A percentile compares a stretch with the other conserved stretches of the same genome.
Evolutionary conservation across 2,888 invertebrate genomes (phyloP).

Genomic region (Acronicta alni): DNA sequence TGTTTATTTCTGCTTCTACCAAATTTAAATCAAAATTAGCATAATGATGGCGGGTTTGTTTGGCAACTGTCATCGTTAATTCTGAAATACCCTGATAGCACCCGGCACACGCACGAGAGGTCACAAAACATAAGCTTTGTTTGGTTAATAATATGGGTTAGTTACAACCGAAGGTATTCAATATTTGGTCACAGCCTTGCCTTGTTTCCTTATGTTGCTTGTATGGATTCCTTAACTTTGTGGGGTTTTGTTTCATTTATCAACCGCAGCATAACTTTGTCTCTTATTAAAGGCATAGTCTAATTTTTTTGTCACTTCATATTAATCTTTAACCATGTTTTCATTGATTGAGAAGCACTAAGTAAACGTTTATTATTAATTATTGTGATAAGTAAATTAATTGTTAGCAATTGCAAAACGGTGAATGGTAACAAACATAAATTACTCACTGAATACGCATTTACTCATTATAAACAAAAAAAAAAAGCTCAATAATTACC

Average conservation of each 20-base stretch:
- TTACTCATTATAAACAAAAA: too few relatives aligned
- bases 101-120: slow-evolving; percentile 27
- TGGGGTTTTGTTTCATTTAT: background rate
- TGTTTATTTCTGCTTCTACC: too few relatives aligned
- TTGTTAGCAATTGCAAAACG: too few relatives aligned
- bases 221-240: slow-evolving; percentile 8
- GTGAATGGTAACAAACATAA: too few relatives aligned
- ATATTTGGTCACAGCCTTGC: background rate
- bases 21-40: slow-evolving; percentile 20
- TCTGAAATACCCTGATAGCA: slow-evolving; percentile 28
- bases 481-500: background rate
- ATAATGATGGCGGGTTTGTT: slow-evolving; percentile 25
- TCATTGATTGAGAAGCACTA: too few relatives aligned
- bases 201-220: slow-evolving; percentile 26
- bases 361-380: too few relatives aligned
- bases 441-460: too few relatives aligned
- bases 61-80: slow-evolving; percentile 45
- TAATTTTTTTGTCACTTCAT: too few relatives aligned
- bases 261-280: background rate
- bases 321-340: too few relatives aligned
- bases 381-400: too few relatives aligned
- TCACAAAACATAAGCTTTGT: slow-evolving; percentile 35
- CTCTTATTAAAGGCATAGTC: background rate
- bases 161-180: slow-evolving; percentile 20
- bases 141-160: slow-evolving; percentile 30